phyloP scores from a whole-genome alignment of 2,113 vertebrate species.

The Nannobrachium achirus region DNA sequence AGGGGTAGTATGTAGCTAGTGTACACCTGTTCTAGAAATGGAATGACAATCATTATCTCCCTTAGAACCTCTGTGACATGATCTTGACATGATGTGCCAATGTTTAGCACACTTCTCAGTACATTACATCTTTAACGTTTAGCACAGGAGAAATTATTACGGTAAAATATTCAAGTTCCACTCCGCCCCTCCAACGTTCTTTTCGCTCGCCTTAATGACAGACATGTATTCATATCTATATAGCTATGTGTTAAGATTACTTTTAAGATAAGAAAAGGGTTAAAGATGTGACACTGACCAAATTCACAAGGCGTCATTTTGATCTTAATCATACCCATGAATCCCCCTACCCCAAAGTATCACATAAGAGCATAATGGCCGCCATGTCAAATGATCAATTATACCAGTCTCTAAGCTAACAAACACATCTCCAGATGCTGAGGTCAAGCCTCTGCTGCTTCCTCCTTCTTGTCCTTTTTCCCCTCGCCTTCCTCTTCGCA shows the following conservation, averaged over 20 bases:
- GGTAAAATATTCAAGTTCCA: constrained; percentile 21
- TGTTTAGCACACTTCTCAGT: constrained; percentile 31
- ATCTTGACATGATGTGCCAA: background rate
- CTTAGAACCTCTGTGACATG: background rate
- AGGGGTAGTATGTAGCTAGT: constrained; percentile 47
- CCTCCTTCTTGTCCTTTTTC: constrained; percentile 76
- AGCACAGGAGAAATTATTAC: constrained; percentile 23
- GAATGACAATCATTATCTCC: constrained; percentile 41
- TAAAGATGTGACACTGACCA: constrained; percentile 41
- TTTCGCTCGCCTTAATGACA: constrained; percentile 33
- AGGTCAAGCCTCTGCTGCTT: constrained; percentile 54
- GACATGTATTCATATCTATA: constrained; percentile 58
- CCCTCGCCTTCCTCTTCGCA: constrained; percentile 66
- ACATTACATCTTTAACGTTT: constrained; percentile 45
- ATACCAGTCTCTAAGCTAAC: constrained; percentile 52
- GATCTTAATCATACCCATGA: too few relatives aligned
- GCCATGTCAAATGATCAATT: constrained; percentile 5
- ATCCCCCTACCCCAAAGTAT: too few relatives aligned
- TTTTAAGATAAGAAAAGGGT: constrained; percentile 54
- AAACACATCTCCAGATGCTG: constrained; percentile 16
- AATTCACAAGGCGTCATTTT: too few relatives aligned
- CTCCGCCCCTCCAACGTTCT: constrained; percentile 6
- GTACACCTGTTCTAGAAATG: constrained; percentile 47
- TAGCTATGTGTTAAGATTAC: constrained; percentile 56
- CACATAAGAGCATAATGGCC: too few relatives aligned